These are phyloP conservation scores for Perca schrenkii DNA, from an alignment of 2,113 vertebrate genomes.

Conservation along the genomic window DNA sequence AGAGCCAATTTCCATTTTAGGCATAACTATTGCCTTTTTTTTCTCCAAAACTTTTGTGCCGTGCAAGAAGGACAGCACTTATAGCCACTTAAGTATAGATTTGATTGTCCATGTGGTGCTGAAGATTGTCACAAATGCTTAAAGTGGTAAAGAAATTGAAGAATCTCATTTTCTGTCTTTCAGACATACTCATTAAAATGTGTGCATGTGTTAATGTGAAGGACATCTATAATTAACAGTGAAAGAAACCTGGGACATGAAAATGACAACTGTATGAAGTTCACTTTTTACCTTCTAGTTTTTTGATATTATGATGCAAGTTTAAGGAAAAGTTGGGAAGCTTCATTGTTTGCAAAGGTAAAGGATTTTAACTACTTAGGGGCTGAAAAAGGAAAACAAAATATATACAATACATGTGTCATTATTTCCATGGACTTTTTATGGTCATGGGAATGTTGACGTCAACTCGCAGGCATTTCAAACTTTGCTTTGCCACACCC, in stretches of 20 bases:
- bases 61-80: conserved; percentile 35
- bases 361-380: background rate
- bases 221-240: conserved; percentile 26
- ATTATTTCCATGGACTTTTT: background rate
- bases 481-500: conserved; percentile 51
- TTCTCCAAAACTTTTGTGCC: background rate
- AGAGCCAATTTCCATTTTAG: conserved; percentile 58
- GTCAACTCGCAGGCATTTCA: conserved; percentile 34
- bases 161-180: conserved; percentile 36
- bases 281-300: background rate
- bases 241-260: background rate
- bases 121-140: conserved; percentile 25
- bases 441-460: background rate
- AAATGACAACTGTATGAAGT: conserved; percentile 2
- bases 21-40: conserved; percentile 13
- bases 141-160: conserved; percentile 37
- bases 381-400: background rate
- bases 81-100: conserved; percentile 30
- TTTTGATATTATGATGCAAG: background rate
- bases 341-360: background rate
- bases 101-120: conserved; percentile 48
- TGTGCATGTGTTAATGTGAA: conserved; percentile 23
- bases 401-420: too few species aligned
- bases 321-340: background rate
- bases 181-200: conserved; percentile 29